Evolutionary conservation across 2,113 vertebrate species (phyloP), one percentile per base, ranked within the genome.

Genomic region (Cichladusa arquata): DNA sequence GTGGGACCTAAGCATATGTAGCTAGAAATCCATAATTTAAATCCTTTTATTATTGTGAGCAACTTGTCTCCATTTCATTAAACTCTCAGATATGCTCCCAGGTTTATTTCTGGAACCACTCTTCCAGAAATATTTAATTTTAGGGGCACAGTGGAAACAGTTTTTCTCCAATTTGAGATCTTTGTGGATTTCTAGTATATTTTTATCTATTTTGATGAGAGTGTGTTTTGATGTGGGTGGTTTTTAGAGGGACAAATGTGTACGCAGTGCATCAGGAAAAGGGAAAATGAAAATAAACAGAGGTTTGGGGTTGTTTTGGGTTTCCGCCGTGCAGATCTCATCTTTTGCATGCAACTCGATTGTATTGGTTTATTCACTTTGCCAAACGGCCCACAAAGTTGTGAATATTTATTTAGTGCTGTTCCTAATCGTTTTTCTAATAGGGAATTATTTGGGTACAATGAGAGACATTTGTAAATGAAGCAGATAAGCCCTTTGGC

Each of bases 401-500:
- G 96, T 98, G 98, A 98, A 99, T 98, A 99, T 99, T 99, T 98
- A 99, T 98, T 97, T 98, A 98, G 97, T 97, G 97, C 97, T 97
- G 96, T 98, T 98, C 95, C 97, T 98, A 97, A 97, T 98, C 86
- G 97, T 97, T 98, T 95, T 97, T 97, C 98, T 98, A 98, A 98
- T 97, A 96, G 94, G 97, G 98, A 98, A 98, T 98, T 97, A 97
- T 98, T 97, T 98, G 96, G 97, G 98, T 97, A 99, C 98, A 99
- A 99, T 98, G 98, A 98, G 98, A 98, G 98, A 98, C 98, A 99
- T 99, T 99, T 99, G 99, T 99, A 99, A 99, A 99, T 99, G 98
- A 98, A 98, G 97, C 97, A 98, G 98, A 99, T 98, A 98, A 99
- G 98, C 98, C 97, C 97, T 97, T 98, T 98, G 97, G 96, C 91